phyloP scores from a whole-genome alignment of 2,797 vertebrate species.

The Spinus pinus region DNA sequence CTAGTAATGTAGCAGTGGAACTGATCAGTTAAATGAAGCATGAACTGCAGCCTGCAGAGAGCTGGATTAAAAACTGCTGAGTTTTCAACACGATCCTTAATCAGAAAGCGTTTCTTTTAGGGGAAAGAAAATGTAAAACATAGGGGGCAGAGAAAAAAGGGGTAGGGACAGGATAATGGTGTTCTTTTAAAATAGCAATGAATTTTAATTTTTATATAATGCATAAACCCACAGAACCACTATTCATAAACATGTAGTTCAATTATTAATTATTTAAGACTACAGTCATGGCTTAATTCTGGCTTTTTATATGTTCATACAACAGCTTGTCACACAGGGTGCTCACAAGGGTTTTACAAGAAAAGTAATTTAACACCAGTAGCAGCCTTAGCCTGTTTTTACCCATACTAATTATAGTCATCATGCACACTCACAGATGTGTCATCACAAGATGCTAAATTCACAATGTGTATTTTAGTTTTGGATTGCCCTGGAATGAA shows the following conservation, averaged over 20 bases:
- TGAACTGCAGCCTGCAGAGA: constrained; percentile 66
- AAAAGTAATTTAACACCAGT: background rate
- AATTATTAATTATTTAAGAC: background rate
- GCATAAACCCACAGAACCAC: background rate
- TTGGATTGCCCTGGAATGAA: background rate
- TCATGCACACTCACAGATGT: background rate
- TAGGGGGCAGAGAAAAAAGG: background rate
- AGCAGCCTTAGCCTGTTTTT: background rate
- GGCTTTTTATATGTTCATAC: background rate
- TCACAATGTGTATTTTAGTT: background rate
- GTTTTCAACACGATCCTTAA: constrained; percentile 68
- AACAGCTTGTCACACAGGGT: background rate
- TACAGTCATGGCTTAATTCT: background rate
- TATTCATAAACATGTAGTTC: background rate
- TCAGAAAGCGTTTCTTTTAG: constrained; percentile 55
- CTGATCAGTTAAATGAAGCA: constrained; percentile 71
- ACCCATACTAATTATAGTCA: background rate
- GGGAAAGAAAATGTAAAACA: constrained; percentile 45
- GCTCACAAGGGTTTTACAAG: background rate
- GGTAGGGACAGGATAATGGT: background rate
- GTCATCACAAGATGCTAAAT: background rate
- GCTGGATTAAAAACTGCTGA: constrained; percentile 71
- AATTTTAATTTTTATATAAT: background rate
- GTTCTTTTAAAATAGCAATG: background rate
- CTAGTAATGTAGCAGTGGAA: constrained; percentile 66